Percentiles rank a stretch among this genome's conserved stretches.
Evolutionary conservation across 2,888 invertebrate genomes (phyloP).

Genomic region (Lasioglossum pauxillum): DNA sequence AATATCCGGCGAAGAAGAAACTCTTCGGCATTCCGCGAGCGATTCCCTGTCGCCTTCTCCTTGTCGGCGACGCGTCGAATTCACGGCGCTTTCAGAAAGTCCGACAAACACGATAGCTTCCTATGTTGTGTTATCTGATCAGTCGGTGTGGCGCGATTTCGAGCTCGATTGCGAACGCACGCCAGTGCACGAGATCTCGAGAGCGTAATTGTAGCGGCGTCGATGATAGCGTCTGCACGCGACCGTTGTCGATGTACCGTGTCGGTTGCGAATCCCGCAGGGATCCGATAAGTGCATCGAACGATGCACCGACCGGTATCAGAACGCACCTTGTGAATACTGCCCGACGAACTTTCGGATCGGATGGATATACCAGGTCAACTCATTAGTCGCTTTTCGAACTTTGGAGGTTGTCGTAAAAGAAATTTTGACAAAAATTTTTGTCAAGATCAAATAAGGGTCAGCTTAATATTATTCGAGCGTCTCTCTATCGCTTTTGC

Average conservation of each 20-base stretch:
- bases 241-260: conserved; percentile 7
- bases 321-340: conserved; percentile 5
- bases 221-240: conserved; percentile 2
- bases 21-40: background rate
- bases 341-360: conserved; percentile 30
- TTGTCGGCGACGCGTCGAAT: background rate
- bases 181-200: background rate
- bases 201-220: background rate
- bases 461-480: background rate
- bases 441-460: no score
- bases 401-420: background rate
- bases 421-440: no score
- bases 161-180: background rate
- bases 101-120: background rate
- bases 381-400: background rate
- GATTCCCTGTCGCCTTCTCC: background rate
- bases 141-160: background rate
- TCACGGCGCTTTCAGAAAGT: background rate
- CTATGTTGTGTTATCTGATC: background rate
- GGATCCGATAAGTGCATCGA: background rate
- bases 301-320: background rate
- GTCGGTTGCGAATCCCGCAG: background rate
- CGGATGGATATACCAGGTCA: background rate
- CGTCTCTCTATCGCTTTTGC: no score
- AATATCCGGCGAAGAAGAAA: background rate